These are phyloP conservation scores for Coregonus suidteri DNA, from an alignment of 2,797 vertebrate genomes.

Conservation along the genomic window DNA sequence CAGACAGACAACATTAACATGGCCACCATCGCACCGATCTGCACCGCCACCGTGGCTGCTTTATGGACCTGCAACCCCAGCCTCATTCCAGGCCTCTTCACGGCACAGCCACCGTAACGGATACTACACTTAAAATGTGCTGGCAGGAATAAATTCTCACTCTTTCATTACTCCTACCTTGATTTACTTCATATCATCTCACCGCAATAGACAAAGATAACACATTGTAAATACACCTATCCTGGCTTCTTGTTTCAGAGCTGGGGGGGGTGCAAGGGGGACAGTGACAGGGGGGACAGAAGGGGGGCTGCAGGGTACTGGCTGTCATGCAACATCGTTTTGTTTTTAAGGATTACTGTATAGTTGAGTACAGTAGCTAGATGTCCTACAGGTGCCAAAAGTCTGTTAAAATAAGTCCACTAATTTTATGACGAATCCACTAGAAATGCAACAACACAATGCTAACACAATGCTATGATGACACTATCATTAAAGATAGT, in stretches of 20 bases:
- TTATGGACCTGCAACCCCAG: slow-evolving; percentile 85
- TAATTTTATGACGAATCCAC: not conserved
- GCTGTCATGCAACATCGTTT: slow-evolving; percentile 72
- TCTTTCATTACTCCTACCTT: slow-evolving; percentile 87
- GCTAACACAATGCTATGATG: no score
- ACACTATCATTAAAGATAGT: no score
- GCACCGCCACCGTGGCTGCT: slow-evolving; percentile 92
- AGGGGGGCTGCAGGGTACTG: slow-evolving; percentile 47
- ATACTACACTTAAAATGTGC: slow-evolving; percentile 96
- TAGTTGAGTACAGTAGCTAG: slow-evolving; percentile 41
- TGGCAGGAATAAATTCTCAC: slow-evolving; percentile 77
- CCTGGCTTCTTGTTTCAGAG: slow-evolving; percentile 92
- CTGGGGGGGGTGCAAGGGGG: slow-evolving; percentile 88
- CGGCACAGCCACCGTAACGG: slow-evolving; percentile 94
- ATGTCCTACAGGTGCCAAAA: not conserved
- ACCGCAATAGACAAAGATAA: slow-evolving; percentile 99
- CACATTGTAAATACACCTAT: slow-evolving; percentile 99
- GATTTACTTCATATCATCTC: slow-evolving; percentile 99
- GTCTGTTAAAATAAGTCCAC: not conserved
- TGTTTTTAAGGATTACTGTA: slow-evolving; percentile 74
- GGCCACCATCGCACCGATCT: slow-evolving; percentile 51
- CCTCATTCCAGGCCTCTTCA: slow-evolving; percentile 94
- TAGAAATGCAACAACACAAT: not conserved
- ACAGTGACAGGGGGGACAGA: slow-evolving; percentile 43
- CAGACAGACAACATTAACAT: slow-evolving; percentile 99